Evolutionary conservation across 30 jellyfish, hydroid and myxozoan genomes (phyloP), one percentile per base, ranked within the genome.

Genomic region (Pseudorhiza aurosa): DNA sequence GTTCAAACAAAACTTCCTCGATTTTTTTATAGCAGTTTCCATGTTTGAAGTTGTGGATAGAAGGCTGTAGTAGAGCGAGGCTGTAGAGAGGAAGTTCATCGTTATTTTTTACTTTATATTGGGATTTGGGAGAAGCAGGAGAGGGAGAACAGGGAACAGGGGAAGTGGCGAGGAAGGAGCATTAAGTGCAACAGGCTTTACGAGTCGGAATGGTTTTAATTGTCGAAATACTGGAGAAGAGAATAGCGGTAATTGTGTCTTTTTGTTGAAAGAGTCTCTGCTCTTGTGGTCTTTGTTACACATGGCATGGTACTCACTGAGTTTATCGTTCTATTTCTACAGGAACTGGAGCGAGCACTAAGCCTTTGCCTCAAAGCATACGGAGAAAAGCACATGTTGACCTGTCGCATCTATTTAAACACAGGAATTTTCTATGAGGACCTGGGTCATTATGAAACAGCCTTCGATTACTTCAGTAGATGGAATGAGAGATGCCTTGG

Each of bases 361-460:
- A 47, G 39, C 24, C 30, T 80, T 11, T 80, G 91, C 47, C 9
- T 14, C 77, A 80, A 80, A 28, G 91, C 84, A 4, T 80, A 80
- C 31, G 91, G 91, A 6, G 91, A 80, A 26, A 63, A 46, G 17
- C 84, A 80, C 47, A 24, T 65, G 31, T 62, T 80, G 45, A 82
- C 85, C 27, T 63, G 84, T 51, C 75, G 91, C 12, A 6, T 80
- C 7, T 65, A 43, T 63, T 71, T 43, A 36, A 80, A 80, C 62
- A 80, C 60, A 9, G 91, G 85, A 10, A 80, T 80, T 18, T 67
- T 80, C 1, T 49, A 80, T 26, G 91, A 80, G 50, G 91, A 80
- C 18, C 15, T 22, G n/a, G 58, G 68, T 24, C 56, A 51, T 27
- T 80, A 22, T 36, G 65, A 80, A 50, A 35, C 55, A 1, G 84